Percentiles rank a stretch among this genome's conserved stretches.
phyloP scores from a whole-genome alignment of 2,888 invertebrate species.

The Lochmaea capreae region DNA sequence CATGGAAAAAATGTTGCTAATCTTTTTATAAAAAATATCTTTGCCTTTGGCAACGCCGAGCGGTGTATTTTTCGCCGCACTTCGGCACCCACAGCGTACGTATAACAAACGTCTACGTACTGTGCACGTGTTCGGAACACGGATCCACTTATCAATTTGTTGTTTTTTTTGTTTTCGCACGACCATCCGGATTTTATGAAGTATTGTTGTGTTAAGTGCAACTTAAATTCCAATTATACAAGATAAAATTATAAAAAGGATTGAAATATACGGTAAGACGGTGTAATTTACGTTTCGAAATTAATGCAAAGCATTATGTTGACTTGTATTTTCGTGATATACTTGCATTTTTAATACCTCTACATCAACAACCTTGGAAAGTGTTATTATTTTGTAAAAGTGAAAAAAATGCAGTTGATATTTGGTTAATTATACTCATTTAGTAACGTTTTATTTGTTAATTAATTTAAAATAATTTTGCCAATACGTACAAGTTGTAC shows the following conservation, averaged over 20 bases:
- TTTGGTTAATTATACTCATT: too few species aligned
- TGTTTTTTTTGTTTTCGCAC: constrained; percentile 28
- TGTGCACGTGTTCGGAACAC: constrained; percentile 48
- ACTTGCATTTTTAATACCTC: too few species aligned
- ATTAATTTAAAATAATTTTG: too few species aligned
- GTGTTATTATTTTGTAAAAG: background rate
- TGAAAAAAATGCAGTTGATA: background rate
- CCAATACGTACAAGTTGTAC: too few species aligned
- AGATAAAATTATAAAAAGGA: background rate
- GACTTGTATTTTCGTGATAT: too few species aligned
- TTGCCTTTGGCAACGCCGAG: constrained; percentile 30
- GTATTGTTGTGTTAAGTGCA: background rate
- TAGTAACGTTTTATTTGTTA: too few species aligned
- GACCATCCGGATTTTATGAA: background rate
- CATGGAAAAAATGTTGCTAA: too few species aligned
- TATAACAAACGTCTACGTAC: constrained; percentile 30
- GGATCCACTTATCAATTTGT: constrained; percentile 30
- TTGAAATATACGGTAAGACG: background rate
- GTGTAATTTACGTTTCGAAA: too few species aligned
- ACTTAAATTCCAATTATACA: background rate
- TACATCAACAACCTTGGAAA: background rate
- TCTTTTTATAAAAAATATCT: too few species aligned
- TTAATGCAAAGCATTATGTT: too few species aligned
- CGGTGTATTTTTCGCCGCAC: constrained; percentile 12
- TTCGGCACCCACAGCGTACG: constrained; percentile 37